These are phyloP conservation scores for Saimiri boliviensis DNA, from an alignment of 2,113 vertebrate genomes.

Conservation along the genomic window DNA sequence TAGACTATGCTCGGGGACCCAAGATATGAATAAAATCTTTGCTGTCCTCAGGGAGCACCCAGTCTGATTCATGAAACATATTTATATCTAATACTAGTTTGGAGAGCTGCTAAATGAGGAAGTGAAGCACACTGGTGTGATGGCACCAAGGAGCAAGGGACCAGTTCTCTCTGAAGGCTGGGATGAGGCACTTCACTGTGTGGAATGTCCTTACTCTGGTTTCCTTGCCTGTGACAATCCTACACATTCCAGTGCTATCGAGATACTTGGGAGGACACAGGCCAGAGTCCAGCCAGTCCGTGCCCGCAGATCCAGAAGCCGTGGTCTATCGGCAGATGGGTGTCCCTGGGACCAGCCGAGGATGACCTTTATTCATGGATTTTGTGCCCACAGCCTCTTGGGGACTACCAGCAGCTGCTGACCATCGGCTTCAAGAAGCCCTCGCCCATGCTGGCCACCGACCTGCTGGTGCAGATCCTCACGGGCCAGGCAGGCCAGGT, in stretches of 20 bases:
- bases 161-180: neutral
- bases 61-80: neutral
- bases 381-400: constrained; percentile 84
- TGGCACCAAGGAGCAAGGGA: neutral
- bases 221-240: too few species aligned
- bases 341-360: too few species aligned
- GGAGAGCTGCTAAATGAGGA: neutral
- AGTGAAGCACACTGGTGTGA: neutral
- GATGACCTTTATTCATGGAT: too few species aligned
- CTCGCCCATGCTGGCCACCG: constrained; percentile 84
- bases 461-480: constrained; percentile 86
- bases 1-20: neutral
- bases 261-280: too few species aligned
- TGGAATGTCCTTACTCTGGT: too few species aligned
- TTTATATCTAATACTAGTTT: neutral
- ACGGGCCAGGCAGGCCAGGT: constrained; percentile 57
- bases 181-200: neutral
- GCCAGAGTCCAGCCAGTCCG: too few species aligned
- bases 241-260: too few species aligned
- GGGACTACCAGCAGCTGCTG: constrained; percentile 83
- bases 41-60: neutral
- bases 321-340: too few species aligned
- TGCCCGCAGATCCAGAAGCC: too few species aligned
- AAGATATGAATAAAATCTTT: neutral
- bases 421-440: constrained; percentile 88